Evolutionary conservation across 1,140 invertebrate species (phyloP).

Genomic region (Batillaria attramentaria): DNA sequence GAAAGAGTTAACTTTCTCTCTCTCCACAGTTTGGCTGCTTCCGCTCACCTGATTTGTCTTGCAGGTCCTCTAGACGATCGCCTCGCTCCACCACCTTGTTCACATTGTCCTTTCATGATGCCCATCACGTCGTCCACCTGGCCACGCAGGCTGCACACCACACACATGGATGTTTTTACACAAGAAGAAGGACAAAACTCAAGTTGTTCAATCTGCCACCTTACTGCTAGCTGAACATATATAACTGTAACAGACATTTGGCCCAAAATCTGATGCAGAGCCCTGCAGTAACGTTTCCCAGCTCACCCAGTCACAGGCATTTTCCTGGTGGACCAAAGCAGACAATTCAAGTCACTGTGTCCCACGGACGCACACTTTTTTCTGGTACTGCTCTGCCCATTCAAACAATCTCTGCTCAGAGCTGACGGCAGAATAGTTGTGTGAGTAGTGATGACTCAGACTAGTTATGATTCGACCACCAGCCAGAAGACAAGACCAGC

Average conservation of each 20-base stretch:
- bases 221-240: not conserved
- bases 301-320: not conserved
- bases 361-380: too few relatives aligned
- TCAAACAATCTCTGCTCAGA: too few relatives aligned
- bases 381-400: too few relatives aligned
- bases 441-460: too few relatives aligned
- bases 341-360: too few relatives aligned
- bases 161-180: not conserved
- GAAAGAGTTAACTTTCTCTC: too few relatives aligned
- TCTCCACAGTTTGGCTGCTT: too few relatives aligned
- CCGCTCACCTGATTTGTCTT: slow-evolving; percentile 73
- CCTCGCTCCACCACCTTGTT: slow-evolving; percentile 75
- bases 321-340: too few relatives aligned
- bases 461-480: too few relatives aligned
- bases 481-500: too few relatives aligned
- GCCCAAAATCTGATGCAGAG: not conserved
- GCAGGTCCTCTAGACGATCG: slow-evolving; percentile 75
- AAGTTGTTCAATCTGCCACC: not conserved
- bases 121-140: slow-evolving; percentile 77
- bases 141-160: slow-evolving; percentile 63
- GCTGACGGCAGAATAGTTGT: too few relatives aligned
- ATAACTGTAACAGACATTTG: not conserved
- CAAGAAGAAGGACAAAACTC: not conserved
- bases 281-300: not conserved
- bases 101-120: slow-evolving; percentile 76